phyloP scores from a whole-genome alignment of 1,140 invertebrate species.

The Gonioctena quinquepunctata region DNA sequence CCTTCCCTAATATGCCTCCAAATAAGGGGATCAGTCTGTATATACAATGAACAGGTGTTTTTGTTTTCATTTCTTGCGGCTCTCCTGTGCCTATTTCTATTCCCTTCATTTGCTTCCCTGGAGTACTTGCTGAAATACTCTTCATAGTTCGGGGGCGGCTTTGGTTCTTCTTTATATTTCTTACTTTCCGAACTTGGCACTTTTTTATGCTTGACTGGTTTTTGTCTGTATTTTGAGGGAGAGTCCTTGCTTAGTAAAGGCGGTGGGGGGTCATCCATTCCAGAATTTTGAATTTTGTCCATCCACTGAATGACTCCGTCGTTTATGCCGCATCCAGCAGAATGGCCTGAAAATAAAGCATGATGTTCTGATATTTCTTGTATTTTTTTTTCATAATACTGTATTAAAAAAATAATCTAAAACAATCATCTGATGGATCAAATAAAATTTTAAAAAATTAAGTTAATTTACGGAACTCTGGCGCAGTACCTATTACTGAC shows the following conservation, averaged over 20 bases:
- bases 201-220: slow-evolving; percentile 23
- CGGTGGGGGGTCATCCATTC: slow-evolving; percentile 63
- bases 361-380: too few relatives aligned
- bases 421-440: too few relatives aligned
- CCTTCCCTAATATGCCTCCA: slow-evolving; percentile 87
- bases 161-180: slow-evolving; percentile 19
- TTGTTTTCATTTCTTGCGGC: slow-evolving; percentile 65
- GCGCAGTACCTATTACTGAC: too few relatives aligned
- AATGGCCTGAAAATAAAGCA: slow-evolving; percentile 63
- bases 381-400: too few relatives aligned
- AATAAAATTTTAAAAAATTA: too few relatives aligned
- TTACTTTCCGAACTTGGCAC: neutral
- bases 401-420: too few relatives aligned
- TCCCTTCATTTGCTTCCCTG: slow-evolving; percentile 65
- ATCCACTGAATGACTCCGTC: slow-evolving; percentile 89
- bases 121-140: slow-evolving; percentile 65
- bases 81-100: slow-evolving; percentile 53
- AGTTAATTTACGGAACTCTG: too few relatives aligned
- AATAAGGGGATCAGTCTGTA: slow-evolving; percentile 96
- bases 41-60: slow-evolving; percentile 92
- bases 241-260: slow-evolving; percentile 26
- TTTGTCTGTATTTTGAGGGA: neutral
- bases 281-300: slow-evolving; percentile 88
- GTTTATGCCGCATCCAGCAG: slow-evolving; percentile 83
- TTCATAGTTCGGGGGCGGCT: slow-evolving; percentile 43